Evolutionary conservation across 2,888 invertebrate genomes (phyloP).

Genomic region (Patella depressa): DNA sequence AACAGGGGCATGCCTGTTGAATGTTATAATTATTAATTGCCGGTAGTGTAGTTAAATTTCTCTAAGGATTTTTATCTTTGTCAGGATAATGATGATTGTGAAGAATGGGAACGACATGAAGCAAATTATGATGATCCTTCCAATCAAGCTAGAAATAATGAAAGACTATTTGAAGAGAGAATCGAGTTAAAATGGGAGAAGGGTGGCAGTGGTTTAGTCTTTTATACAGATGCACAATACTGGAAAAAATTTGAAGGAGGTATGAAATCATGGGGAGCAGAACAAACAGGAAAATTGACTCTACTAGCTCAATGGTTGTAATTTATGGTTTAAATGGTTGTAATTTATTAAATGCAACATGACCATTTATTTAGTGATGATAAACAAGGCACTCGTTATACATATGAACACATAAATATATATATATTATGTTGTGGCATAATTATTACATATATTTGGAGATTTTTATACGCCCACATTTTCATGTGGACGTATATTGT

Average conservation of each 20-base stretch:
- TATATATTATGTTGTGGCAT: background rate
- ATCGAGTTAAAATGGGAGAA: constrained; percentile 76
- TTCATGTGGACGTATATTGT: too few relatives aligned
- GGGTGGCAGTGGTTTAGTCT: constrained; percentile 76
- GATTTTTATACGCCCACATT: too few relatives aligned
- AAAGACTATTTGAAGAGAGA: constrained; percentile 72
- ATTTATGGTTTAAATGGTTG: too few relatives aligned
- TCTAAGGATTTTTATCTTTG: constrained; percentile 2
- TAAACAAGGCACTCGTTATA: background rate
- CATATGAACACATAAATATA: background rate
- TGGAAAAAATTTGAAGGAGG: constrained; percentile 74
- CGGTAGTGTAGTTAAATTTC: too few relatives aligned
- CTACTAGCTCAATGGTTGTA: too few relatives aligned
- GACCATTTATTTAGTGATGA: too few relatives aligned
- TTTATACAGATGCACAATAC: constrained; percentile 75
- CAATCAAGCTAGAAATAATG: constrained; percentile 72
- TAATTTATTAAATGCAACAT: too few relatives aligned
- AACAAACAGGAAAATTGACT: too few relatives aligned
- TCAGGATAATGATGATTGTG: constrained; percentile 72
- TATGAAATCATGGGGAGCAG: constrained; percentile 24
- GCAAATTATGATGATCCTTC: constrained; percentile 74
- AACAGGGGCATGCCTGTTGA: too few relatives aligned
- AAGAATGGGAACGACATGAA: constrained; percentile 75
- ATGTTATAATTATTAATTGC: too few relatives aligned
- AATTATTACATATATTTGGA: too few relatives aligned